These are phyloP conservation scores for Gambusia yucatana DNA, from an alignment of 2,797 vertebrate genomes.

Conservation along the genomic window DNA sequence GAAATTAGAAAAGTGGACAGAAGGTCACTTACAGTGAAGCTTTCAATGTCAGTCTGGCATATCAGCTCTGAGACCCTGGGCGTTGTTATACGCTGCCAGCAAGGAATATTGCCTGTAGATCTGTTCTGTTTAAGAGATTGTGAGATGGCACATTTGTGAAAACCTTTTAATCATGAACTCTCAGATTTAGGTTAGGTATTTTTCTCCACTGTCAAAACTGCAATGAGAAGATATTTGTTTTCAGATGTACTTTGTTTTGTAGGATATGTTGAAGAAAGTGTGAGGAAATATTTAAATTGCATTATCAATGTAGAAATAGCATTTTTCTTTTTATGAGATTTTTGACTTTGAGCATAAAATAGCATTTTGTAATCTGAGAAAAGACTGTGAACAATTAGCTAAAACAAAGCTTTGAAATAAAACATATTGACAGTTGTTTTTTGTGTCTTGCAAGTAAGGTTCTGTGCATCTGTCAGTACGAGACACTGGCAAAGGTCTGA, in stretches of 20 bases:
- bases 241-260: neutral
- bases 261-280: conserved; percentile 26
- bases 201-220: neutral
- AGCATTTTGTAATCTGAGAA: conserved; percentile 55
- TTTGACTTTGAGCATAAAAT: conserved; percentile 52
- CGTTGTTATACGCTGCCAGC: neutral
- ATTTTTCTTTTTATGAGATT: conserved; percentile 33
- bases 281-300: conserved; percentile 13
- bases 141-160: neutral
- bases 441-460: conserved; percentile 9
- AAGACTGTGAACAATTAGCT: conserved; percentile 55
- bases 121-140: neutral
- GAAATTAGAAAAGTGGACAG: neutral
- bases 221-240: too few relatives aligned
- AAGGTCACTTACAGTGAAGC: neutral
- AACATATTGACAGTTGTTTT: conserved; percentile 43
- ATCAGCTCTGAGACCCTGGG: neutral
- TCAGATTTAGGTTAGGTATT: neutral
- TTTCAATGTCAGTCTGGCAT: neutral
- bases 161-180: neutral
- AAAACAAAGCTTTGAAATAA: conserved; percentile 61
- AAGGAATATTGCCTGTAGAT: neutral
- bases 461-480: conserved; percentile 29
- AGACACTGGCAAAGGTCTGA: conserved; percentile 40
- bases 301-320: conserved; percentile 19